Conservation (phyloP, 1,140 invertebrate genomes). For the Eciton burchellii region DNA sequence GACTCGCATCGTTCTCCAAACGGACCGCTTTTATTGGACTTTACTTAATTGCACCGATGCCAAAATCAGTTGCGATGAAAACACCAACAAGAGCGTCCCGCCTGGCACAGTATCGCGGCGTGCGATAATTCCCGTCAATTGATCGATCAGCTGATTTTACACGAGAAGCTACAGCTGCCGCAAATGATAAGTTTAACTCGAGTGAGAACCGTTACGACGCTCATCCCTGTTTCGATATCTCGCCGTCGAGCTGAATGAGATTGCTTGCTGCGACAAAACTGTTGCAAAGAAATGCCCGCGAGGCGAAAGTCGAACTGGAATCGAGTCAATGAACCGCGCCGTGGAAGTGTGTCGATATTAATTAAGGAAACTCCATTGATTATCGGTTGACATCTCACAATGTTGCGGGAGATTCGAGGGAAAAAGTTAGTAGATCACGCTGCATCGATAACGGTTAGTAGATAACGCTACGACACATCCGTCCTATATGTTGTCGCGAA, state of each 20-base stretch:
- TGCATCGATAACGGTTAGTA: background rate
- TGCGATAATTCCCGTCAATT: conserved; percentile 33
- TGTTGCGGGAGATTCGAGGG: background rate
- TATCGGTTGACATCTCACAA: conserved; percentile 30
- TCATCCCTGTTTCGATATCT: background rate
- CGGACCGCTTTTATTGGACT: background rate
- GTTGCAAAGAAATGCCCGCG: conserved; percentile 17
- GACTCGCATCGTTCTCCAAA: background rate
- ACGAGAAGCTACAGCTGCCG: background rate
- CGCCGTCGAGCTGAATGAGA: background rate
- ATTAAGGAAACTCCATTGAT: conserved; percentile 67
- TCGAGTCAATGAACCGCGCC: conserved; percentile 61
- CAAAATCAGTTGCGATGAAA: too few species aligned
- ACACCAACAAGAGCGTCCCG: background rate
- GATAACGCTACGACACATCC: conserved; percentile 41
- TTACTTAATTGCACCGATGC: background rate
- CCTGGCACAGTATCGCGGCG: background rate
- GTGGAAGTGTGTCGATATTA: conserved; percentile 66
- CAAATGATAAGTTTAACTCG: conserved; percentile 27
- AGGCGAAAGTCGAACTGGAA: conserved; percentile 40
- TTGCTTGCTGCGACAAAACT: background rate
- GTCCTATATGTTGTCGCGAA: conserved; percentile 23
- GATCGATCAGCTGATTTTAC: conserved; percentile 45
- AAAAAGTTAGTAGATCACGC: conserved; percentile 31
- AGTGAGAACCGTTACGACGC: conserved; percentile 45